Conservation (phyloP, 2,888 invertebrate genomes). For the Cyclophora punctaria region DNA sequence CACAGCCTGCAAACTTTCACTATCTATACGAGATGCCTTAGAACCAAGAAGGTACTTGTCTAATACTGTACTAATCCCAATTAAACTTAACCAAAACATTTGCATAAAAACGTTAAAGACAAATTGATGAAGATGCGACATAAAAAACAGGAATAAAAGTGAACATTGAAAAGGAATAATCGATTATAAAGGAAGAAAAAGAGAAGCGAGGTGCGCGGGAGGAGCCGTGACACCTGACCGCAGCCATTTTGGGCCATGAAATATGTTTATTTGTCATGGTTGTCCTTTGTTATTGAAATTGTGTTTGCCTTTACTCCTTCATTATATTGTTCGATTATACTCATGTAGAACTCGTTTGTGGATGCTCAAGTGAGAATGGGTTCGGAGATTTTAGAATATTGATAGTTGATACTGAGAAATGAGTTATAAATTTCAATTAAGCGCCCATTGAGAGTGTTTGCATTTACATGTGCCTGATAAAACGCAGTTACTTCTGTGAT, state of each 20-base stretch:
- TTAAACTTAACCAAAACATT: too few species aligned
- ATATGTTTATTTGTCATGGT: conserved; percentile 75
- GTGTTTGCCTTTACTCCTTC: conserved; percentile 74
- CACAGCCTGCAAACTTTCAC: too few species aligned
- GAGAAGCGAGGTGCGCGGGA: conserved; percentile 38
- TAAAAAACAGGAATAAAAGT: conserved; percentile 48
- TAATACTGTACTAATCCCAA: too few species aligned
- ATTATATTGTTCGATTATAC: conserved; percentile 74
- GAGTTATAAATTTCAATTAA: conserved; percentile 75
- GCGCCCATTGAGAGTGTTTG: conserved; percentile 59
- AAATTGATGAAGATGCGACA: conserved; percentile 4
- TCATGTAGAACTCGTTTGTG: conserved; percentile 67
- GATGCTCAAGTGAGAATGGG: conserved; percentile 63
- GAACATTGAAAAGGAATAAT: conserved; percentile 61
- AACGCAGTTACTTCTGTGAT: conserved; percentile 58
- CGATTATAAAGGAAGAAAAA: conserved; percentile 63
- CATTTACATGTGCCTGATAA: conserved; percentile 34
- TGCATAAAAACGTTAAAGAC: conserved; percentile 3
- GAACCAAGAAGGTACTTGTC: too few species aligned
- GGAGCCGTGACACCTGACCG: conserved; percentile 70
- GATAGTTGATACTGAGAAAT: conserved; percentile 75
- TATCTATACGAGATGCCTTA: too few species aligned
- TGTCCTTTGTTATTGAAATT: conserved; percentile 74
- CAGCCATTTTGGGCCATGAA: conserved; percentile 73
- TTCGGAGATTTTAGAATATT: conserved; percentile 70